Evolutionary conservation across 2,797 vertebrate species (phyloP), one percentile per base, ranked within the genome.

Genomic region (Cryptoblepharus egeriae): DNA sequence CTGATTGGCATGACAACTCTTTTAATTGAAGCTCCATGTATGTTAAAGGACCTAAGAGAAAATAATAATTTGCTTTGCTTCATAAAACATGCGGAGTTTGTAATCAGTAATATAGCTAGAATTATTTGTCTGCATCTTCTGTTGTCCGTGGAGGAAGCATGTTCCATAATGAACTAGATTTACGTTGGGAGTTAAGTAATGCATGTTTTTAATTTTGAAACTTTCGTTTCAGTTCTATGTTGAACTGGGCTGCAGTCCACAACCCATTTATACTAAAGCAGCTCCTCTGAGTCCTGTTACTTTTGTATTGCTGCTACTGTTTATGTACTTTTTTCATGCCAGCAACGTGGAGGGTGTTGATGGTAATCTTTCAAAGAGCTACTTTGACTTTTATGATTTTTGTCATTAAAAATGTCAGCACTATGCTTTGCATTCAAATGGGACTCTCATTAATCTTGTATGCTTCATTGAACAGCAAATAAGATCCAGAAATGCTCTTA

Each of bases 401-500:
- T 13, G 28, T 55, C 5, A n/a, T 68, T 55, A 49, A 52, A 58
- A 58, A 52, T 67, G 35, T 5, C 70, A 37, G 9, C 11, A 80
- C 60, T 32, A 35, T 37, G 16, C 37, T 70, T 81, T 81, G 16
- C n/a, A 55, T 71, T 61, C 37, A 30, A 20, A 60, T 30, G 57
- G 37, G 1, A 11, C 79, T 39, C 3, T 13, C 49, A 85, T 1
- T 4, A 24, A 70, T 80, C 83, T 16, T 74, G 32, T 63, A 30
- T 52, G 49, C 15, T 52, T 77, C 22, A 80, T 88, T 57, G 75
- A 81, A 57, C 16, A 42, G 28, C 45, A 22, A 2, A 11, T 32
- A 73, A 58, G n/a, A n/a, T n/a, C n/a, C 15, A 77, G 22, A 1
- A 89, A 15, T 4, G 3, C 87, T 89, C 75, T 69, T 73, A 26